Evolutionary conservation across 2,113 vertebrate species (phyloP), one percentile per base, ranked within the genome.

Genomic region (Oncorhynchus gorbuscha): DNA sequence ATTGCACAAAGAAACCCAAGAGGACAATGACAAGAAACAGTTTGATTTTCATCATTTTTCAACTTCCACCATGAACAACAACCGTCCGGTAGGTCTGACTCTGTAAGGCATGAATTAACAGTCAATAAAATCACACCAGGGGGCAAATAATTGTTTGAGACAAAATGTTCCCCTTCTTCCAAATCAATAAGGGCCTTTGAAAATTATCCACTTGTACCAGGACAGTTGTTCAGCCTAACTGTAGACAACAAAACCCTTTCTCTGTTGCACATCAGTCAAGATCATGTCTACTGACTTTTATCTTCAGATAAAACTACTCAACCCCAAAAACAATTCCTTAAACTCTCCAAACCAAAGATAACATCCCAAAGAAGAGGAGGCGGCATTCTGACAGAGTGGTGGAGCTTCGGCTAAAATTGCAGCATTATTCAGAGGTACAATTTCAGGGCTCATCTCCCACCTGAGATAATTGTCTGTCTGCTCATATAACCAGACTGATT

Each of bases 281-380:
- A 85, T 76, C 81, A 86, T 84, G 72, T 35, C 73, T 68, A 76
- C 45, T 81, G 76, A 72, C 45, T 74, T 84, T 87, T 85, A 87
- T 83, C 79, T 78, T 81, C 48, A 73, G 75, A 83, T 76, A 71
- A 59, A 77, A 76, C 58, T 39, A 16, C 39, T 72, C 76, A 85
- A 45, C 79, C 62, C 76, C 76, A 82, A 83, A 26, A 77, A 81
- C 77, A 87, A 76, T 24, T 51, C 35, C 18, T 39, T 20, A 67
- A 78, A 58, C 4, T 58, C 55, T 58, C 55, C 55, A 45, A 65
- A 65, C 5, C 65, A 28, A 32, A 16, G 28, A 16, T 26, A 67
- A 30, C n/a, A 24, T 67, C 55, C 14, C 3, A 28, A 32, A 16
- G 65, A 28, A 66, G 24, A 7, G 39, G 9, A 45, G 64, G 24